Percentiles rank a stretch among this genome's conserved stretches.
phyloP scores from a whole-genome alignment of 2,888 invertebrate species.

The Rhynchonema sp. region DNA sequence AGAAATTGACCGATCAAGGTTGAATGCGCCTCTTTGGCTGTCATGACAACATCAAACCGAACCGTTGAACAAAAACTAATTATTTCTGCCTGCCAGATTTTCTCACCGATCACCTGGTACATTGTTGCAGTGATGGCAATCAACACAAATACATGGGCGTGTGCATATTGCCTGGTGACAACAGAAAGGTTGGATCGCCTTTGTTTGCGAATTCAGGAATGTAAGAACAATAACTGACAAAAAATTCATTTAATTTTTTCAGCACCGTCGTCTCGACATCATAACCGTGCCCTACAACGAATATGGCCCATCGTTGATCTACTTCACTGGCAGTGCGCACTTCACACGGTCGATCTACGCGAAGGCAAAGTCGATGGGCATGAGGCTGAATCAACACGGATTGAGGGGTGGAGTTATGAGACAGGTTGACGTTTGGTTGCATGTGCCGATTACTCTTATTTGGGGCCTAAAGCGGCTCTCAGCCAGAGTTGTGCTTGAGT shows the following conservation, averaged over 20 bases:
- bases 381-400: constrained; percentile 36
- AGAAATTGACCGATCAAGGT: constrained; percentile 26
- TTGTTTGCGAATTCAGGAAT: too few relatives aligned
- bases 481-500: too few relatives aligned
- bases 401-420: constrained; percentile 38
- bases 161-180: constrained; percentile 29
- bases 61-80: too few relatives aligned
- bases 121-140: constrained; percentile 28
- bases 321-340: constrained; percentile 37
- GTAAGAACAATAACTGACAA: too few relatives aligned
- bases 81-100: too few relatives aligned
- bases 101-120: constrained; percentile 34
- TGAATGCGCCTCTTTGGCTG: neutral
- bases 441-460: too few relatives aligned
- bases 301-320: constrained; percentile 34
- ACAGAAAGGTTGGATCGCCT: constrained; percentile 29
- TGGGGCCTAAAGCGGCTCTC: too few relatives aligned
- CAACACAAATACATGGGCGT: constrained; percentile 37
- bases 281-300: constrained; percentile 34
- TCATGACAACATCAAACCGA: too few relatives aligned
- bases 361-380: constrained; percentile 32
- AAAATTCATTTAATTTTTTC: too few relatives aligned
- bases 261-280: constrained; percentile 35
- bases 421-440: too few relatives aligned
- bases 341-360: constrained; percentile 36